These are phyloP conservation scores for Teleopsis dalmanni DNA, from an alignment of 1,140 invertebrate species.

Conservation along the genomic window DNA sequence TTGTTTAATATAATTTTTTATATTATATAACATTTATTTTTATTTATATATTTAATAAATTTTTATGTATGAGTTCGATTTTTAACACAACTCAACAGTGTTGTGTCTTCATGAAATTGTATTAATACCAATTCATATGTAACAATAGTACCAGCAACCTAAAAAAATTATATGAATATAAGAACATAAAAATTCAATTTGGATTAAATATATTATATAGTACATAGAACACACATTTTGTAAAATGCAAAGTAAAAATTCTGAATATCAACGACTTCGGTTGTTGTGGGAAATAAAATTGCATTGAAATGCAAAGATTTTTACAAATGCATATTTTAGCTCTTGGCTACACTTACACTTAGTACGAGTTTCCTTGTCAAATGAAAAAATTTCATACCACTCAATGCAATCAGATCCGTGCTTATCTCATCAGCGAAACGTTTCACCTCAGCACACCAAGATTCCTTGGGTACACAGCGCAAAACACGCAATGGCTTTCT, in stretches of 20 bases:
- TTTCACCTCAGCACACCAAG: conserved; percentile 53
- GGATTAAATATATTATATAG: too few species aligned
- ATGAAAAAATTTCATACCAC: conserved; percentile 56
- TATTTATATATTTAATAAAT: too few species aligned
- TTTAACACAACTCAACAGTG: conserved; percentile 7
- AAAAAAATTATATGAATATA: background rate
- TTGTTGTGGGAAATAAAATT: background rate
- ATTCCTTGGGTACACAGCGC: conserved; percentile 51
- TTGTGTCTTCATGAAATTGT: conserved; percentile 37
- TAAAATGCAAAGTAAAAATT: background rate
- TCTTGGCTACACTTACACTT: conserved; percentile 25
- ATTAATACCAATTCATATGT: conserved; percentile 58
- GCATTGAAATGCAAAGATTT: background rate
- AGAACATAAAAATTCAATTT: background rate
- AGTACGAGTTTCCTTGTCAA: conserved; percentile 57
- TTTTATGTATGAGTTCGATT: too few species aligned
- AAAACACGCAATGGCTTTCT: conserved; percentile 50
- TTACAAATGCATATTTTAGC: background rate
- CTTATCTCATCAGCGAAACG: conserved; percentile 53
- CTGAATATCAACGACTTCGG: background rate
- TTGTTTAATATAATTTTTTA: too few species aligned
- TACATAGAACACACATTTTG: too few species aligned
- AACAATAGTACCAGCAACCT: conserved; percentile 55
- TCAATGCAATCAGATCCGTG: conserved; percentile 52
- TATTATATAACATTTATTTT: too few species aligned